Evolutionary conservation across 2,113 vertebrate species (phyloP).

Genomic region (Tachysurus fulvidraco): DNA sequence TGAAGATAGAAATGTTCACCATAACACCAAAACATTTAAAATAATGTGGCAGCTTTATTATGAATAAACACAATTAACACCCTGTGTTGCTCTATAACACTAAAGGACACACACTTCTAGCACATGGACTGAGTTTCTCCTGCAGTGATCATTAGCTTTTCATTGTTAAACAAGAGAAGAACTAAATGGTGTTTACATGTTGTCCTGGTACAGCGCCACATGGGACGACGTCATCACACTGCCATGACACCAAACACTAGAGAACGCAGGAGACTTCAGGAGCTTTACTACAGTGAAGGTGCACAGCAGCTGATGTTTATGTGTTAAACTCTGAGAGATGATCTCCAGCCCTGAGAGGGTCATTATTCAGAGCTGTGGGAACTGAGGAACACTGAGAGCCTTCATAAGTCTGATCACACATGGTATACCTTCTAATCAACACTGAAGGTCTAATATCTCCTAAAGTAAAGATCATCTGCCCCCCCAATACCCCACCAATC

Average conservation of each 20-base stretch:
- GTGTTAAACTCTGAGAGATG: conserved; percentile 3
- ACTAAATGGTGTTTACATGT: background rate
- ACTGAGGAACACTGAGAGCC: background rate
- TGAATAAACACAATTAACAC: background rate
- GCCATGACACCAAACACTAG: background rate
- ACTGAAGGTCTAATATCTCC: background rate
- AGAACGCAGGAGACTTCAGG: background rate
- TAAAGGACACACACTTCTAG: background rate
- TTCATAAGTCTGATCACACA: background rate
- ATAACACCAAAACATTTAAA: background rate
- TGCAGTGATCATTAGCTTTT: background rate
- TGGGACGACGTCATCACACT: background rate
- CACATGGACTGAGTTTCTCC: background rate
- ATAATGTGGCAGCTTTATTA: background rate
- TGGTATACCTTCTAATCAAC: background rate
- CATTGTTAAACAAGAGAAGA: conserved; percentile 1
- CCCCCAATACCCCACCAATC: background rate
- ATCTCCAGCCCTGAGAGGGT: conserved; percentile 32
- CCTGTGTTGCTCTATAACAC: background rate
- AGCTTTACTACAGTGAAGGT: conserved; percentile 22
- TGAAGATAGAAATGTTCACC: background rate
- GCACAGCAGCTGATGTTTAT: conserved; percentile 53
- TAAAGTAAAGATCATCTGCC: background rate
- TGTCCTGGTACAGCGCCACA: background rate
- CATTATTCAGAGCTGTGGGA: conserved; percentile 30